Evolutionary conservation across 2,888 invertebrate genomes (phyloP).

Genomic region (Melanophora roralis): DNA sequence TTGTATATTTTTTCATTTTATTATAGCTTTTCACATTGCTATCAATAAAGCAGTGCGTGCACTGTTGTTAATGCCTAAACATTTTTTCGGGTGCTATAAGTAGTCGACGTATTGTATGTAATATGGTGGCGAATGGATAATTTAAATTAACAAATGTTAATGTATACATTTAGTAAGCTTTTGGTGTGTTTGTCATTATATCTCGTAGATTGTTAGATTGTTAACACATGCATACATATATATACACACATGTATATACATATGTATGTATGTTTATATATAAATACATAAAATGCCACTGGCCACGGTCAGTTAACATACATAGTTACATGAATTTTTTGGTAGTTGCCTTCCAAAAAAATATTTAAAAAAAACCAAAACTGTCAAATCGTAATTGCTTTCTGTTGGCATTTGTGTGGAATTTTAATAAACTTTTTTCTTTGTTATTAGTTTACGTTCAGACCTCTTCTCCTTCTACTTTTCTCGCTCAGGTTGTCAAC

Average conservation of each 20-base stretch:
- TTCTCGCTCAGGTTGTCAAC: slow-evolving; percentile 26
- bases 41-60: too few relatives aligned
- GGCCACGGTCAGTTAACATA: slow-evolving; percentile 9
- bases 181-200: slow-evolving; percentile 54
- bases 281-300: slow-evolving; percentile 3
- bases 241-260: too few relatives aligned
- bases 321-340: too few relatives aligned
- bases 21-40: too few relatives aligned
- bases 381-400: slow-evolving; percentile 74
- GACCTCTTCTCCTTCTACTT: not conserved
- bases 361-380: slow-evolving; percentile 52
- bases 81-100: slow-evolving; percentile 34
- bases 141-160: slow-evolving; percentile 74
- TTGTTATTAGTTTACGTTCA: not conserved
- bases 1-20: too few relatives aligned
- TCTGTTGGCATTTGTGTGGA: slow-evolving; percentile 70
- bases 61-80: not conserved
- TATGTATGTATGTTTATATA: too few relatives aligned
- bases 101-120: slow-evolving; percentile 9
- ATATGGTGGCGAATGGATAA: slow-evolving; percentile 35
- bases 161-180: slow-evolving; percentile 73
- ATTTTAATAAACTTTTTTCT: slow-evolving; percentile 69
- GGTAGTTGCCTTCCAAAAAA: slow-evolving; percentile 34
- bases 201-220: not conserved
- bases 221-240: too few relatives aligned